Base-by-base conservation (phyloP, 2,113 vertebrate species). In the Clinocottus analis region DNA sequence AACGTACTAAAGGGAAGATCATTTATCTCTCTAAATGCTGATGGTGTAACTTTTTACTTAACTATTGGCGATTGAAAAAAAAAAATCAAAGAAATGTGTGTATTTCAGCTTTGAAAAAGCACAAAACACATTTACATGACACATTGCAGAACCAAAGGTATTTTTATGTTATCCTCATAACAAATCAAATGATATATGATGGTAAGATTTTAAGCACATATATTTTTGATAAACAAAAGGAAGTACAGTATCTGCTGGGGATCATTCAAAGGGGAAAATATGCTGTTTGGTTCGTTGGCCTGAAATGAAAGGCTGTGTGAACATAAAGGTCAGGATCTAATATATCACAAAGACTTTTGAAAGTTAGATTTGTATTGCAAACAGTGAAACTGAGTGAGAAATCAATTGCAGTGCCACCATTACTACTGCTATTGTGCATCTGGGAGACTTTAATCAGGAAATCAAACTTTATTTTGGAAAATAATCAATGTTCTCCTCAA, bases 21-120 rank as follows among this genome's bases (percentile, higher is more conserved):
- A 70, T 77, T 64, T 43, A 64, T 75, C 43, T 70, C 43, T 65
- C 64, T 71, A 8, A 43, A 63, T 33, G 25, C 35, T 60, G 23
- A n/a, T 23, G 21, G 31, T 25, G 49, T 1, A 19, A n/a, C 19
- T 62, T 71, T 27, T 16, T 27, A 39, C 47, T 53, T 35, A 27
- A 29, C 47, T 45, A 16, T 45, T 45, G 41, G 13, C 41, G 16
- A 45, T 45, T 45, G 41, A 45, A 45, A 45, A 45, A 45, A 14
- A 12, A 41, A 56, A 72, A 53, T 39, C 29, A 31, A 17, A 53
- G 5, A 41, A 61, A 68, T 45, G 17, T 33, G 56, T 47, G 27
- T 37, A 6, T 39, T 71, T 33, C 16, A 72, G 31, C 13, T 76
- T 31, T 59, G 31, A 64, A 49, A 29, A 47, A 14, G 41, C 35